These are phyloP conservation scores for Ispidina picta DNA, from an alignment of 2,797 vertebrate species.

Conservation along the genomic window DNA sequence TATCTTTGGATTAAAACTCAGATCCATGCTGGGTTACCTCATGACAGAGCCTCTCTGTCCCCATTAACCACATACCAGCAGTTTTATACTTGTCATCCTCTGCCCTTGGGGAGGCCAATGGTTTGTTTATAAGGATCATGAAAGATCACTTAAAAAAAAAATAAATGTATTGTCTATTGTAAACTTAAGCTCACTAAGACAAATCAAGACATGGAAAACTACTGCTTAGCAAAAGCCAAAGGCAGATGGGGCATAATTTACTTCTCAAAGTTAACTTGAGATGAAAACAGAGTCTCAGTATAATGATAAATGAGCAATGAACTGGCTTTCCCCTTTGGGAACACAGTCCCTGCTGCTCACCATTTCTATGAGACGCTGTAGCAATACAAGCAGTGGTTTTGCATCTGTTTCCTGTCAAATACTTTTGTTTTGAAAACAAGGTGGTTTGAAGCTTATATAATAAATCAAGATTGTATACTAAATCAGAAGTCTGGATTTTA, in stretches of 20 bases:
- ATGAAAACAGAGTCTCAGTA: not conserved
- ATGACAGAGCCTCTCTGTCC: not conserved
- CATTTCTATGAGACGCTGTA: not conserved
- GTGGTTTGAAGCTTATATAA: not conserved
- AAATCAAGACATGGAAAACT: constrained; percentile 24
- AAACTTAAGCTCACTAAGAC: not conserved
- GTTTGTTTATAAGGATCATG: not conserved
- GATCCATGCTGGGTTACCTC: not conserved
- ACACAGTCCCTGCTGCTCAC: not conserved
- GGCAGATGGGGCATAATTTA: not conserved
- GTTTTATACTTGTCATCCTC: not conserved
- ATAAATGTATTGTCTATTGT: not conserved
- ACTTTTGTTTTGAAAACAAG: constrained; percentile 25
- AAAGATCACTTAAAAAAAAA: not conserved
- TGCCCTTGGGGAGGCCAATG: not conserved
- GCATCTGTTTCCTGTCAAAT: not conserved
- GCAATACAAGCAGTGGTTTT: not conserved
- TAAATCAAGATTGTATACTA: not conserved
- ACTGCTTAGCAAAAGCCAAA: constrained; percentile 20
- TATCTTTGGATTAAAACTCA: not conserved
- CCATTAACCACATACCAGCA: not conserved
- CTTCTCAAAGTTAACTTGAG: not conserved
- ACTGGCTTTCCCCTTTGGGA: not conserved
- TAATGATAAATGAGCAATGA: constrained; percentile 31
- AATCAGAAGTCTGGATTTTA: not conserved